Base-by-base conservation (phyloP, 2,797 vertebrate genomes). In the Gadopsis bispinosus region DNA sequence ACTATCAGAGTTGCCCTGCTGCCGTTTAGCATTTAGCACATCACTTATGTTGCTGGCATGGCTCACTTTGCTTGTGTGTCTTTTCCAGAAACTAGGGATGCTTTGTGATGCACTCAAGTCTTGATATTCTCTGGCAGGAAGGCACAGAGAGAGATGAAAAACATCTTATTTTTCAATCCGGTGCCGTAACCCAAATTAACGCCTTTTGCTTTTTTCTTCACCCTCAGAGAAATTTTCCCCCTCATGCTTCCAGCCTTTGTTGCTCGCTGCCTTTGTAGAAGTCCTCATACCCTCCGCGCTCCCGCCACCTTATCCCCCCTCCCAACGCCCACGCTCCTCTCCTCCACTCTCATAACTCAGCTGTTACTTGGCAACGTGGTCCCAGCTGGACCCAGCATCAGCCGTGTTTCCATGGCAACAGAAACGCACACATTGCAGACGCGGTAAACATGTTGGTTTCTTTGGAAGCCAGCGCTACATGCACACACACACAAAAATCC, bases 301-400 rank as follows among this genome's bases (percentile, higher is more conserved):
- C 74, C 80, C 84, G 76, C 82, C 81, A n/a, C 74, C 66, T 78
- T 35, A 83, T 22, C 74, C 55, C 51, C 66, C 84, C 77, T 56
- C 73, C 83, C 59, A 5, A 69, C 82, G 80, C 88, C 90, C 66
- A 88, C 88, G 55, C 89, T 87, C 81, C 87, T 88, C 89, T 91
- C 86, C 81, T 88, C 83, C 79, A 53, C 81, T 86, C 90, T 94
- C 93, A 89, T 91, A 94, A 93, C 92, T 95, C 92, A 94, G 93
- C 92, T 92, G 94, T 95, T 95, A 95, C 95, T 93, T 94, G 93
- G 94, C 94, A 95, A 96, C 95, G 45, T 91, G 87, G 90, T 93
- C 91, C 93, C 93, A 93, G 92, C 92, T 93, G 91, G 88, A 89
- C 91, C 88, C 91, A 81, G 88, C 92, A 93, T 94, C 92, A 91